Evolutionary conservation across 1,140 invertebrate genomes (phyloP).

Genomic region (Cataglyphis hispanica): DNA sequence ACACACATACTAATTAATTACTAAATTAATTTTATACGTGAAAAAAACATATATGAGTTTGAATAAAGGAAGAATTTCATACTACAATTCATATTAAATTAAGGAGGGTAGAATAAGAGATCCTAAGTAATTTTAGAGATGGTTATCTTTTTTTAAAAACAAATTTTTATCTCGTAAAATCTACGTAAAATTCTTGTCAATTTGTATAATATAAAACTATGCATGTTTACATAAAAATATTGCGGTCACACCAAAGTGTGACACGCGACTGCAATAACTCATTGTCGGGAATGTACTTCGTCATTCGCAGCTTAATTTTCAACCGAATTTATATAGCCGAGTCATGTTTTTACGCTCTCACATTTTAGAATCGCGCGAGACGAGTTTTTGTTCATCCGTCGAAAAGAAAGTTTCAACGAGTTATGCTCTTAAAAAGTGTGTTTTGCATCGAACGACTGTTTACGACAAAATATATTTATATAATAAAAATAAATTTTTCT

Average conservation of each 20-base stretch:
- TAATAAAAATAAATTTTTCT: too few relatives aligned
- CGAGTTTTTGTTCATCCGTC: slow-evolving; percentile 34
- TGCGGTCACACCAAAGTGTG: slow-evolving; percentile 7
- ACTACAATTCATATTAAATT: too few relatives aligned
- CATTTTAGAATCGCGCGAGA: slow-evolving; percentile 22
- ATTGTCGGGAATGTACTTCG: slow-evolving; percentile 38
- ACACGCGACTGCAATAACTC: slow-evolving; percentile 30
- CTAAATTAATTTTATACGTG: background rate
- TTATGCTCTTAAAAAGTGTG: slow-evolving; percentile 17
- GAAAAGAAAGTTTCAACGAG: slow-evolving; percentile 30
- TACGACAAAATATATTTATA: background rate
- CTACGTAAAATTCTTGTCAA: background rate
- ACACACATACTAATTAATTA: too few relatives aligned
- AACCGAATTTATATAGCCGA: slow-evolving; percentile 44
- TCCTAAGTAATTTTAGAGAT: too few relatives aligned
- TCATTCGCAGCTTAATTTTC: slow-evolving; percentile 53
- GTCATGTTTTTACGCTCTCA: slow-evolving; percentile 57
- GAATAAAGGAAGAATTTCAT: too few relatives aligned
- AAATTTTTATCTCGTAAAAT: slow-evolving; percentile 9
- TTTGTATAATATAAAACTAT: slow-evolving; percentile 20
- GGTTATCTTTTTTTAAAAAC: too few relatives aligned
- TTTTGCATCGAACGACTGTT: background rate
- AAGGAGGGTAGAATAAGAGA: too few relatives aligned
- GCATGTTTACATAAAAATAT: slow-evolving; percentile 31
- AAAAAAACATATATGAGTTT: background rate